Evolutionary conservation across 2,888 invertebrate genomes (phyloP).

Genomic region (Diarsia mendica): DNA sequence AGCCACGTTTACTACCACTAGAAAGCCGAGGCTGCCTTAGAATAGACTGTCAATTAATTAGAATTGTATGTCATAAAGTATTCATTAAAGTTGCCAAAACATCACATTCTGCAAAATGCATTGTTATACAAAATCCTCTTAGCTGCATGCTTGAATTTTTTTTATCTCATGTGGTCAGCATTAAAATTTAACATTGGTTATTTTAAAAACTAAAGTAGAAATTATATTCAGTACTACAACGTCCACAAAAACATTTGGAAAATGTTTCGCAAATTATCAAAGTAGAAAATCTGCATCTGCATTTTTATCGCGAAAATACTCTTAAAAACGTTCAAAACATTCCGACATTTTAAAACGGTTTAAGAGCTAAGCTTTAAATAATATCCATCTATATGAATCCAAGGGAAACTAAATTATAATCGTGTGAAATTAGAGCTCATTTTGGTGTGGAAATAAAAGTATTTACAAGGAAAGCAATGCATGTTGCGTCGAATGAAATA

Average conservation of each 20-base stretch:
- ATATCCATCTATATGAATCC: conserved; percentile 28
- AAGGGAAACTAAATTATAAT: conserved; percentile 42
- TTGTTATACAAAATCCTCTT: not conserved
- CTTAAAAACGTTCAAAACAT: conserved; percentile 54
- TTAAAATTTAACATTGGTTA: not conserved
- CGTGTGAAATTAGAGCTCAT: conserved; percentile 33
- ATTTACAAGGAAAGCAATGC: conserved; percentile 71
- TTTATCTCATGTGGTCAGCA: not conserved
- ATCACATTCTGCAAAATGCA: not conserved
- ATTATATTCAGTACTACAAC: not conserved
- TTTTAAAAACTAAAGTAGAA: conserved; percentile 20
- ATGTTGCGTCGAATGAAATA: conserved; percentile 77
- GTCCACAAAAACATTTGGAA: conserved; percentile 40
- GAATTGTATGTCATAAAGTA: not conserved
- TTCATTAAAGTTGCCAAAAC: conserved; percentile 10
- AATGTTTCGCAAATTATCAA: conserved; percentile 56
- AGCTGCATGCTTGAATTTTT: not conserved
- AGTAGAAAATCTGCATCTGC: conserved; percentile 60
- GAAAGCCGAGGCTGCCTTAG: too few relatives aligned
- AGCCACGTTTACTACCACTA: too few relatives aligned
- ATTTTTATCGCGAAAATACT: conserved; percentile 58
- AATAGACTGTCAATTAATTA: too few relatives aligned
- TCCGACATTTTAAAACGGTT: conserved; percentile 52
- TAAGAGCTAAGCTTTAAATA: conserved; percentile 58
- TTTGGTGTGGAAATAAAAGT: conserved; percentile 53